Evolutionary conservation across 2,888 invertebrate species (phyloP), one percentile per base, ranked within the genome.

Genomic region (Scotopteryx bipunctaria): DNA sequence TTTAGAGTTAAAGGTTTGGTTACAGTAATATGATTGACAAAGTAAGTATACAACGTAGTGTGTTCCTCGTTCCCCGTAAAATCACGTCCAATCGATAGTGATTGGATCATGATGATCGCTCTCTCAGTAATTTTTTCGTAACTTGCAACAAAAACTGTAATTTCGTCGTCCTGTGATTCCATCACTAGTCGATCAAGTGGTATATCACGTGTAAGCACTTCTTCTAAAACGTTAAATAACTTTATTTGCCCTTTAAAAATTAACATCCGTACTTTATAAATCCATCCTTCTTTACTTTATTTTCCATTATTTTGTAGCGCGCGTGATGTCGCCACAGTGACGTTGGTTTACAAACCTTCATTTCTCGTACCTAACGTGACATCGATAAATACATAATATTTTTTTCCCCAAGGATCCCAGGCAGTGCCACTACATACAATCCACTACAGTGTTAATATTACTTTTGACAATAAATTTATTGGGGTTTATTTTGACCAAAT

Each of bases 361-460:
- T 44, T 55, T 53, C 57, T 55, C 59, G 32, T 46, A 43, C 41
- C 59, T 60, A 61, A 43, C 43, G 21, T 33, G 36, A 49, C 36
- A 69, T 64, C 64, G 56, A 76, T 83, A 82, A 77, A 83, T 57
- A 64, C 77, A 73, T 81, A 42, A 31, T 31, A 73, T 82, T 86
- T 86, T 86, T 77, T 87, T 83, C 80, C 81, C 78, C 71, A 81
- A 86, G 84, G 85, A 67, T 59, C 61, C 38, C 72, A 73, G 75
- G 76, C 64, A 74, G 69, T 58, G 66, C 67, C 52, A 50, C 65
- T 58, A 61, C 59, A 57, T 66, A 60, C 45, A 17, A 29, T 42
- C 51, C 27, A 35, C 52, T 25, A 51, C 64, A 63, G 60, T 64
- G 64, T 60, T 66, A 64, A 64, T 60, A 63, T 63, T 73, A 70